phyloP scores from a whole-genome alignment of 2,113 vertebrate species.

The Canis aureus region DNA sequence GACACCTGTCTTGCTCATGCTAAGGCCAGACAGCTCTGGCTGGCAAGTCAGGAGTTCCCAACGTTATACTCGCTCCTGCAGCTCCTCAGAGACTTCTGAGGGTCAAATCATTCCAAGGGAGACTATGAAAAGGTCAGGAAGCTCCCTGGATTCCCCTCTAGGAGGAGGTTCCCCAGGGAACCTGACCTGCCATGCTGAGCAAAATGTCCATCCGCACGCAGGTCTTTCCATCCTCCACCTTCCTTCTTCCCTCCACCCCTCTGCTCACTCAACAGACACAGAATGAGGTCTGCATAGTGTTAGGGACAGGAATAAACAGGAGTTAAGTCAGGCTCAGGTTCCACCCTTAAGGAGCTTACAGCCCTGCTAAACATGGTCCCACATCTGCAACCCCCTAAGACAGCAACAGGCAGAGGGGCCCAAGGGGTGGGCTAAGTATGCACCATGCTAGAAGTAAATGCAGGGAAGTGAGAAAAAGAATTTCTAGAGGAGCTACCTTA shows the following conservation, averaged over 20 bases:
- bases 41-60: background rate
- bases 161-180: background rate
- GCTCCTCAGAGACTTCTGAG: background rate
- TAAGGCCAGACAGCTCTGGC: background rate
- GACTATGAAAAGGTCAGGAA: background rate
- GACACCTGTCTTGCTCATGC: background rate
- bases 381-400: background rate
- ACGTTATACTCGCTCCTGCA: background rate
- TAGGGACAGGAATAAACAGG: background rate
- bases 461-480: background rate
- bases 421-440: rapidly evolving
- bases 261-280: background rate
- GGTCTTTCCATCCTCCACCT: background rate
- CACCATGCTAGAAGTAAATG: background rate
- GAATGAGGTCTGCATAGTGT: background rate
- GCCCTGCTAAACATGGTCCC: background rate
- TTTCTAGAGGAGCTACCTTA: background rate
- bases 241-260: background rate
- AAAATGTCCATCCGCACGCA: background rate
- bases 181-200: background rate
- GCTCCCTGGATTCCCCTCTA: background rate
- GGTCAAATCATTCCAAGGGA: background rate
- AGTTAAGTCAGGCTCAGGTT: background rate
- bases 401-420: background rate
- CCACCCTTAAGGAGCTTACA: background rate